These are phyloP conservation scores for Sminthurinus aureus DNA, from an alignment of 2,888 invertebrate genomes.

Conservation along the genomic window DNA sequence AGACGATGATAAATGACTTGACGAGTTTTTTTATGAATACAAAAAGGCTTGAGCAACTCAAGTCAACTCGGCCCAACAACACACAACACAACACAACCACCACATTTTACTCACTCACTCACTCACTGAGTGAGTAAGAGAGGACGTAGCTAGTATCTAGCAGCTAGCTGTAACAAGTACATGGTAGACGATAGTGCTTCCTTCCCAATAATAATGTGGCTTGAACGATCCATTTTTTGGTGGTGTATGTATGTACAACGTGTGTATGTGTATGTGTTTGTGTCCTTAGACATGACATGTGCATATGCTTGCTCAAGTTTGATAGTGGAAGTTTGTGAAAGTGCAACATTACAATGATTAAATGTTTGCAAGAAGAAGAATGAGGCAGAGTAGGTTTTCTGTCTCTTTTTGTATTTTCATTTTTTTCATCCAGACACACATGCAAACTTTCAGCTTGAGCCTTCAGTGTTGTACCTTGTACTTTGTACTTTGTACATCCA, in stretches of 20 bases:
- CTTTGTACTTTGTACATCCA: too few relatives aligned
- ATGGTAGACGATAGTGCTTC: slow-evolving; percentile 25
- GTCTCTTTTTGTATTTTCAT: too few relatives aligned
- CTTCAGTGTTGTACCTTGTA: too few relatives aligned
- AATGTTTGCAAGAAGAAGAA: slow-evolving; percentile 19
- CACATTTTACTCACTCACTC: neutral
- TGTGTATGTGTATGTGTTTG: neutral
- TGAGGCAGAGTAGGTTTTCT: too few relatives aligned
- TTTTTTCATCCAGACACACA: too few relatives aligned
- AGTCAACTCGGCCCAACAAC: neutral
- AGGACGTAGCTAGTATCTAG: too few relatives aligned
- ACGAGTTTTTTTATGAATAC: slow-evolving; percentile 48
- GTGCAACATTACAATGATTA: slow-evolving; percentile 38
- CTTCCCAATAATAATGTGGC: slow-evolving; percentile 32
- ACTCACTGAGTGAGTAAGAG: too few relatives aligned
- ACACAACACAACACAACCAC: neutral
- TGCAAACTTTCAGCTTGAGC: too few relatives aligned
- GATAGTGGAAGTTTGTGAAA: slow-evolving; percentile 13
- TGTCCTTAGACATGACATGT: neutral
- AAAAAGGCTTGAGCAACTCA: slow-evolving; percentile 40
- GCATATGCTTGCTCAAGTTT: slow-evolving; percentile 3
- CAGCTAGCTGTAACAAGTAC: neutral
- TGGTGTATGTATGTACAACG: neutral
- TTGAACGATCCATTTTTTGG: slow-evolving; percentile 6
- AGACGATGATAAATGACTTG: slow-evolving; percentile 52